Conservation (phyloP, 2,888 invertebrate species). For the Cataglyphis albicans region DNA sequence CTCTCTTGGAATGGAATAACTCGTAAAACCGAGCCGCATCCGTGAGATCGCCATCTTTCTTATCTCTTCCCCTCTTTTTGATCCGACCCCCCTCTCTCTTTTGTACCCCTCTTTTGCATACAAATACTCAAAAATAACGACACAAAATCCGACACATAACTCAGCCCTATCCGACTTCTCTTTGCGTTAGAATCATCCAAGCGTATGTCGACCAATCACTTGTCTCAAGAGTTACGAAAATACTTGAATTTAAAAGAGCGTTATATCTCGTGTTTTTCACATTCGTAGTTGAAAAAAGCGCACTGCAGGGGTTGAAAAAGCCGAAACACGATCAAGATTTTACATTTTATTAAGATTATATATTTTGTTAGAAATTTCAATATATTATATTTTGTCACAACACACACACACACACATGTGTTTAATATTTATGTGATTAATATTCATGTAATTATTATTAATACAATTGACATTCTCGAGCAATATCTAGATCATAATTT, state of each 20-base stretch:
- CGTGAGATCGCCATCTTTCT: slow-evolving; percentile 56
- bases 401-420: not conserved
- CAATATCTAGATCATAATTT: not conserved
- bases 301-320: slow-evolving; percentile 55
- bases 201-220: slow-evolving; percentile 68
- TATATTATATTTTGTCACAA: not conserved
- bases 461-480: not conserved
- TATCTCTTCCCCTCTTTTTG: slow-evolving; percentile 25
- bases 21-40: slow-evolving; percentile 68
- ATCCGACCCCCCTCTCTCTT: slow-evolving; percentile 3
- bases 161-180: slow-evolving; percentile 14
- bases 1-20: slow-evolving; percentile 69
- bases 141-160: slow-evolving; percentile 47
- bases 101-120: slow-evolving; percentile 59
- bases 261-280: slow-evolving; percentile 42
- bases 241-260: slow-evolving; percentile 68
- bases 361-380: not conserved
- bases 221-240: slow-evolving; percentile 70
- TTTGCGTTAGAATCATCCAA: slow-evolving; percentile 1
- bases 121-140: slow-evolving; percentile 70
- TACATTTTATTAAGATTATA: not conserved
- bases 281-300: slow-evolving; percentile 13
- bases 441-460: not conserved
- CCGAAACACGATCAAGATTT: slow-evolving; percentile 66
- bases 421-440: not conserved